Conservation (phyloP, 2,888 invertebrate genomes). For the Drosophila rubida region DNA sequence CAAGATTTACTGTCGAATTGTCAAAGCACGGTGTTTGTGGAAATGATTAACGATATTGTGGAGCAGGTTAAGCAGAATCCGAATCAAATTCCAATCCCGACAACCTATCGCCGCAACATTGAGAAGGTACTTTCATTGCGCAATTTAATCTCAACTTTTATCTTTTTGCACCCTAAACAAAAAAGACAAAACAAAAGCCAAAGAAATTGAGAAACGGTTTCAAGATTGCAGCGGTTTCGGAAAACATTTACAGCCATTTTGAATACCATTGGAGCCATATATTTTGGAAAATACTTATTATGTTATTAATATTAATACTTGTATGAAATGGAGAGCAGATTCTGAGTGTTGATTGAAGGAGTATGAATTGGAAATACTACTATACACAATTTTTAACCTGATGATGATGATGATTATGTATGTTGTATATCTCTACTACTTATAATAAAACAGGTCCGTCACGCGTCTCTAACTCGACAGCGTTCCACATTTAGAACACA, state of each 20-base stretch:
- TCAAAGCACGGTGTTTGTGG: conserved; percentile 92
- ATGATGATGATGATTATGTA: conserved; percentile 28
- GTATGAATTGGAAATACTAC: conserved; percentile 15
- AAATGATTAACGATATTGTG: conserved; percentile 94
- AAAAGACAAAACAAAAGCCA: not conserved
- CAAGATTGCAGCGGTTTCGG: conserved; percentile 29
- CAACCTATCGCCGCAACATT: conserved; percentile 82
- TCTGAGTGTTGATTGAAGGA: not conserved
- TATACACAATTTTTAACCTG: conserved; percentile 36
- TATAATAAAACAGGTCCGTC: conserved; percentile 87
- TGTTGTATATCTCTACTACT: conserved; percentile 73
- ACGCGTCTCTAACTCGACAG: conserved; percentile 90
- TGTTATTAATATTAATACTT: not conserved
- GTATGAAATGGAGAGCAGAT: conserved; percentile 32
- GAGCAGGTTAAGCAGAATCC: conserved; percentile 93
- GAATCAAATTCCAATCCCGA: conserved; percentile 88
- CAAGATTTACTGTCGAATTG: conserved; percentile 91
- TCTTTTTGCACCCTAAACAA: conserved; percentile 17
- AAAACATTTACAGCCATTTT: conserved; percentile 29
- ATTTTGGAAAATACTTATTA: conserved; percentile 23
- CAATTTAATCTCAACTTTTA: conserved; percentile 1
- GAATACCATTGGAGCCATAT: conserved; percentile 18
- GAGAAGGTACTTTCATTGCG: conserved; percentile 82
- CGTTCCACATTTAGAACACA: conserved; percentile 88
- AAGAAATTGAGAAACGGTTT: conserved; percentile 15